These are phyloP conservation scores for Rhipidura dahli DNA, from an alignment of 2,113 vertebrate species.

Conservation along the genomic window DNA sequence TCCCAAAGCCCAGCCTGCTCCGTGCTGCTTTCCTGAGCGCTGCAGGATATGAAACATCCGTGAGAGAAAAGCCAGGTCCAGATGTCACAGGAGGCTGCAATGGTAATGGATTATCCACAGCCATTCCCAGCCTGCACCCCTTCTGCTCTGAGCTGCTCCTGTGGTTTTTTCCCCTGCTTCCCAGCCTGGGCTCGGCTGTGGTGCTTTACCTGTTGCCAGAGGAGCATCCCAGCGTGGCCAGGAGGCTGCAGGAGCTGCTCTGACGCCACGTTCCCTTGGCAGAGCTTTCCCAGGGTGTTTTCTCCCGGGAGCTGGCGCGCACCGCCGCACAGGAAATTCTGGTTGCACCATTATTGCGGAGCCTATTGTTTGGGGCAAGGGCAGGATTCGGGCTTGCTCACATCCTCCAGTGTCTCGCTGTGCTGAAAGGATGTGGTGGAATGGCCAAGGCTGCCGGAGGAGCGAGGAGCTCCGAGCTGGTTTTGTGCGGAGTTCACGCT, in stretches of 20 bases:
- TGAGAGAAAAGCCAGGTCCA: neutral
- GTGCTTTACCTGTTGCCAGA: neutral
- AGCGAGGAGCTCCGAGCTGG: neutral
- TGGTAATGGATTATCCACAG: neutral
- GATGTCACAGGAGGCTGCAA: neutral
- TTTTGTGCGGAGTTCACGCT: neutral
- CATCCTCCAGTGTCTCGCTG: neutral
- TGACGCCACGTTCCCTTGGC: neutral
- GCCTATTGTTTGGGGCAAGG: conserved; percentile 33
- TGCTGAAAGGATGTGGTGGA: neutral
- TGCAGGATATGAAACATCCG: neutral
- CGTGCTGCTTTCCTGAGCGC: neutral
- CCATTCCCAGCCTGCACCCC: neutral
- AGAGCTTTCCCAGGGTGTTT: neutral
- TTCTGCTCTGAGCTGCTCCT: neutral
- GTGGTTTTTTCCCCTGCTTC: neutral
- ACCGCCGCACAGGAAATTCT: conserved; percentile 23
- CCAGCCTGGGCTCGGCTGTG: neutral
- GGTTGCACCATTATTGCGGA: conserved; percentile 4
- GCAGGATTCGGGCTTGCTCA: neutral
- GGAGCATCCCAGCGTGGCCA: neutral
- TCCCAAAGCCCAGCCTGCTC: neutral
- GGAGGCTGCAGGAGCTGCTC: neutral
- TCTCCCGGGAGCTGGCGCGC: neutral
- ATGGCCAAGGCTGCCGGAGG: neutral